Evolutionary conservation across 2,113 vertebrate species (phyloP).

Genomic region (Callospermophilus lateralis): DNA sequence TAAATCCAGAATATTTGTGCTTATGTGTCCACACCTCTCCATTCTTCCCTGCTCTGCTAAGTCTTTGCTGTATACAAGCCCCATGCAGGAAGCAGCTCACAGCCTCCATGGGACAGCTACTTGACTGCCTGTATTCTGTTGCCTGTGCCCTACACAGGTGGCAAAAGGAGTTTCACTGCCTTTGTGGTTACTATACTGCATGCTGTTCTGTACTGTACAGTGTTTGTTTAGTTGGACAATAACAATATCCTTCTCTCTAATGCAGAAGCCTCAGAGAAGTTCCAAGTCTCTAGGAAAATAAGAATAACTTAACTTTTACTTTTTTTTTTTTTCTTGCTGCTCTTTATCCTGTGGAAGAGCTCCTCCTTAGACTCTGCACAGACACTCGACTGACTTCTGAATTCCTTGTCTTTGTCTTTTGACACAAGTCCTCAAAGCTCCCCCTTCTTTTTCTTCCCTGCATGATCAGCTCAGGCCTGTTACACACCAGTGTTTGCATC

Average conservation of each 20-base stretch:
- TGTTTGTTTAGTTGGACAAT: not conserved
- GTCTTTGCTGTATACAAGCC: not conserved
- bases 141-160: too few species aligned
- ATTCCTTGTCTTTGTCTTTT: not conserved
- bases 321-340: not conserved
- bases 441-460: not conserved
- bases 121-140: not conserved
- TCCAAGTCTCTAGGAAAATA: not conserved
- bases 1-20: not conserved
- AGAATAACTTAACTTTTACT: not conserved
- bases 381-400: not conserved
- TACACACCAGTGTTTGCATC: not conserved
- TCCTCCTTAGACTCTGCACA: not conserved
- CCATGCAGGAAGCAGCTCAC: not conserved
- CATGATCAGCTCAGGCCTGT: not conserved
- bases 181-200: not conserved
- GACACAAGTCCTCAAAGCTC: not conserved
- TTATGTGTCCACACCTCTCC: rapidly evolving
- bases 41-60: not conserved
- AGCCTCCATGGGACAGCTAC: not conserved
- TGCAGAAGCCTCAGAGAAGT: not conserved
- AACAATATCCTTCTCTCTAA: not conserved
- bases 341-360: not conserved
- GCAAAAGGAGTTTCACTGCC: not conserved
- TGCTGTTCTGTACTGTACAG: not conserved